Base-by-base conservation (phyloP, 2,113 vertebrate species). In the Acrocephalus arundinaceus region DNA sequence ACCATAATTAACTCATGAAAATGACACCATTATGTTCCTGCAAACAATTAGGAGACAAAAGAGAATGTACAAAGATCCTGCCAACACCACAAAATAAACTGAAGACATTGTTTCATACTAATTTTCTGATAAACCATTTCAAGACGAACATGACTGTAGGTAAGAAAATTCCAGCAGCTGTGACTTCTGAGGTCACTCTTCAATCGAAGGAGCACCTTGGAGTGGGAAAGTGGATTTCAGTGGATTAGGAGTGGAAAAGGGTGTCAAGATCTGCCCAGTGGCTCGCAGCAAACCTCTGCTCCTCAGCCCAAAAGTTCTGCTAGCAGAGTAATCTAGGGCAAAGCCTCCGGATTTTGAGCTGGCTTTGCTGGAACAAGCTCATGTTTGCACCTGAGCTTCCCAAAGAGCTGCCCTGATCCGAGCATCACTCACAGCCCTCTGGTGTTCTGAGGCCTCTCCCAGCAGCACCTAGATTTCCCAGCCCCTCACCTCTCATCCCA, bases 31-130 rank as follows among this genome's bases (percentile, higher is more conserved):
- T 48, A 30, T 22, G 30, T 39, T 92, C 71, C 91, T 93, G 88
- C n/a, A 91, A 94, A 85, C 61, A 88, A 85, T 81, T 48, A 85
- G 46, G 52, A 82, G 72, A 79, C 85, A 85, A 66, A 94, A 74
- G 57, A 68, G 58, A 92, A 71, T 6, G 48, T 2, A 41, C 48
- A 79, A 59, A 55, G 48, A 58, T 59, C 48, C 66, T 83, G 73
- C 76, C 89, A 92, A 66, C 20, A 18, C 6, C 51, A 80, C 49
- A 28, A 74, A 92, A 88, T 33, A 67, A 88, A 52, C 39, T 21
- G 35, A 83, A 90, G 41, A 65, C 33, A 52, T 3, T 86, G 63
- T 80, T 76, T 45, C 37, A 9, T 37, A 13, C 58, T 72, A 21
- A 65, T 70, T 67, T 80, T 70, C 58, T 43, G 71, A 52, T 43